Evolutionary conservation across 2,888 invertebrate species (phyloP).

Genomic region (Caenorhabditis parvicauda): DNA sequence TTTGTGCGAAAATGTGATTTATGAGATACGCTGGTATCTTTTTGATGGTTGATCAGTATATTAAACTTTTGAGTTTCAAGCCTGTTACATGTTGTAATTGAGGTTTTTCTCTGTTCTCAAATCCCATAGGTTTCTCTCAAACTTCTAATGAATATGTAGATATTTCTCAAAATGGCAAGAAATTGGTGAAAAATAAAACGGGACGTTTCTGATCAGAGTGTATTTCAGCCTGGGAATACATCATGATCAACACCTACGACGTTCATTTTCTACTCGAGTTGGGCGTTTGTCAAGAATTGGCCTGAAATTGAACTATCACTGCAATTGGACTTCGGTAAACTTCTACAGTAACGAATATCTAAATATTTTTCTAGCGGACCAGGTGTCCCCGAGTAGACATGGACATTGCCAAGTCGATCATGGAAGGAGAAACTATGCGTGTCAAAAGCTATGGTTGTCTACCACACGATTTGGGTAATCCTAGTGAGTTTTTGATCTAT

Average conservation of each 20-base stretch:
- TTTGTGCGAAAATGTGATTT: too few relatives aligned
- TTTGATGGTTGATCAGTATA: too few relatives aligned
- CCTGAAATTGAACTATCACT: constrained; percentile 77
- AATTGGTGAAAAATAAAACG: too few relatives aligned
- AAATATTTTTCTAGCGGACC: constrained; percentile 60
- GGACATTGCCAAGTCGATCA: constrained; percentile 60
- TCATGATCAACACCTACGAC: constrained; percentile 94
- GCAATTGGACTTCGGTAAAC: constrained; percentile 64
- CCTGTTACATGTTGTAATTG: too few relatives aligned
- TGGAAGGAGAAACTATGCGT: constrained; percentile 73
- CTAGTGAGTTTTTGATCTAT: constrained; percentile 73
- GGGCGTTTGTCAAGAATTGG: constrained; percentile 83
- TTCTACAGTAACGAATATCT: neutral
- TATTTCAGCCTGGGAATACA: constrained; percentile 79
- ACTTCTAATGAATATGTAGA: too few relatives aligned
- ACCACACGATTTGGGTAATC: constrained; percentile 90
- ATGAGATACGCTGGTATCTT: too few relatives aligned
- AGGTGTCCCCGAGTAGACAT: constrained; percentile 61
- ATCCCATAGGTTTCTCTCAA: too few relatives aligned
- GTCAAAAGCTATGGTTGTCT: constrained; percentile 79
- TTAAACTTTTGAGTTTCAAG: too few relatives aligned
- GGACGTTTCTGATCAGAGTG: too few relatives aligned
- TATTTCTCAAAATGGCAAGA: too few relatives aligned
- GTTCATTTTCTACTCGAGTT: constrained; percentile 94
- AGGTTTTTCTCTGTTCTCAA: too few relatives aligned